These are phyloP conservation scores for Drosophila sucinea DNA, from an alignment of 1,140 invertebrate species.

Conservation along the genomic window DNA sequence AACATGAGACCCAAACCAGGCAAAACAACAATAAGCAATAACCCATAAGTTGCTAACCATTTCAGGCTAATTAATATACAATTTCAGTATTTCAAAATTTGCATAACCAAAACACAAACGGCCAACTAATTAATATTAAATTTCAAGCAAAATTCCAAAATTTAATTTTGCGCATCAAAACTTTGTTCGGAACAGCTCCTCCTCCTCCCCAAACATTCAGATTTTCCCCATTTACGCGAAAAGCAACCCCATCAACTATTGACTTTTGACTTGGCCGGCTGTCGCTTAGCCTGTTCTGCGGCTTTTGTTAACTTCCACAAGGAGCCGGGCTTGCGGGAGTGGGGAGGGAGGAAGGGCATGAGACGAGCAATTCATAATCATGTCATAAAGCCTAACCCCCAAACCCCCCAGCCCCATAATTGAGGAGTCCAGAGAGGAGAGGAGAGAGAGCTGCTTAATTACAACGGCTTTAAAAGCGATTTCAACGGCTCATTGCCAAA, in stretches of 20 bases:
- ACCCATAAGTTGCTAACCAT: slow-evolving; percentile 15
- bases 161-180: slow-evolving; percentile 68
- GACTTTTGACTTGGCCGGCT: slow-evolving; percentile 59
- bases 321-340: background rate
- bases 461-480: slow-evolving; percentile 79
- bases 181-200: slow-evolving; percentile 26
- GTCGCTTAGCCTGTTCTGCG: slow-evolving; percentile 42
- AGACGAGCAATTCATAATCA: slow-evolving; percentile 75
- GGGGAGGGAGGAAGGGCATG: slow-evolving; percentile 29
- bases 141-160: slow-evolving; percentile 67
- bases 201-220: background rate
- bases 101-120: slow-evolving; percentile 69
- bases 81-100: slow-evolving; percentile 53
- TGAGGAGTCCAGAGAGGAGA: slow-evolving; percentile 3
- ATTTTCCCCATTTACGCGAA: slow-evolving; percentile 1
- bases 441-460: slow-evolving; percentile 69
- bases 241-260: slow-evolving; percentile 57
- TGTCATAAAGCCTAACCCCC: slow-evolving; percentile 66
- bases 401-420: slow-evolving; percentile 16
- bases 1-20: too few relatives aligned
- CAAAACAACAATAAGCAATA: slow-evolving; percentile 9
- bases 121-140: slow-evolving; percentile 77
- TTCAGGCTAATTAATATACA: slow-evolving; percentile 66
- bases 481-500: slow-evolving; percentile 78
- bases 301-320: slow-evolving; percentile 64